Evolutionary conservation across 2,888 invertebrate species (phyloP).

Genomic region (Desoria tigrina): DNA sequence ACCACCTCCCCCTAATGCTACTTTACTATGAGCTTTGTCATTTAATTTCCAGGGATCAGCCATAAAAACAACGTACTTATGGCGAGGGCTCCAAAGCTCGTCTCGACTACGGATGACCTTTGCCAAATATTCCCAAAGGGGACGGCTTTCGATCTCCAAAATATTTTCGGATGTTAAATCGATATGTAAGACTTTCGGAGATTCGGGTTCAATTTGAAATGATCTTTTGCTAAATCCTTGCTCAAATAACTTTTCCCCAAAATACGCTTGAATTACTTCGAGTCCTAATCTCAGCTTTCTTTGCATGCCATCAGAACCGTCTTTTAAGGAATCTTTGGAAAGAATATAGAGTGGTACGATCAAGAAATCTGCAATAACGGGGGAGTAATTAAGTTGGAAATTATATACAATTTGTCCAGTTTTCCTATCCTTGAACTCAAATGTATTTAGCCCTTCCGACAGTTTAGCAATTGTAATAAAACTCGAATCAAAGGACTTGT

Average conservation of each 20-base stretch:
- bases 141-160: constrained; percentile 63
- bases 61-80: constrained; percentile 86
- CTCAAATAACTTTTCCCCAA: constrained; percentile 82
- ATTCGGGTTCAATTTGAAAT: constrained; percentile 73
- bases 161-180: constrained; percentile 70
- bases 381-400: not conserved
- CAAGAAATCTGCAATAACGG: not conserved
- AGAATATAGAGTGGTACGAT: not conserved
- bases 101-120: constrained; percentile 75
- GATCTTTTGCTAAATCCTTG: constrained; percentile 76
- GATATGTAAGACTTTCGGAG: constrained; percentile 60
- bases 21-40: constrained; percentile 62
- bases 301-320: not conserved
- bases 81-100: constrained; percentile 64
- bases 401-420: not conserved
- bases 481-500: no score
- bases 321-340: not conserved
- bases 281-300: constrained; percentile 72
- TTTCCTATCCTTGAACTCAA: not conserved
- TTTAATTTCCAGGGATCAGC: constrained; percentile 78
- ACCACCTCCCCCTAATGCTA: constrained; percentile 85
- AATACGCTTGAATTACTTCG: constrained; percentile 79
- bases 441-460: not conserved
- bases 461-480: not conserved
- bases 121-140: constrained; percentile 82